Percentiles rank a stretch among this genome's conserved stretches.
These are phyloP conservation scores for Troides aeacus DNA, from an alignment of 2,888 invertebrate species.

Conservation along the genomic window DNA sequence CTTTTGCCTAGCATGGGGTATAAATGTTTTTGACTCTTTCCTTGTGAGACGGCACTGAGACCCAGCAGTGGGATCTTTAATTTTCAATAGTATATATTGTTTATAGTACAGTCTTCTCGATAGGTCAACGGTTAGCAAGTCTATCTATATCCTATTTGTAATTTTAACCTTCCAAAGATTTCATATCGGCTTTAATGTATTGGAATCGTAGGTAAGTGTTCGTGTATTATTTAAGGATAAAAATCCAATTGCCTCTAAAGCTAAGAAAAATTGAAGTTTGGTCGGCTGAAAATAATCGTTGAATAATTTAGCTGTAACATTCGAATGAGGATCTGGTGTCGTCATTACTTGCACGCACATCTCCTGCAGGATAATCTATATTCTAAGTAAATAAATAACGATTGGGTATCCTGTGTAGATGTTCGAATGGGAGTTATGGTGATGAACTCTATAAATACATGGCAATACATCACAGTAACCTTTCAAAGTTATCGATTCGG, in stretches of 20 bases:
- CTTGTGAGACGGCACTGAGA: too few relatives aligned
- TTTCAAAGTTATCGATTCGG: neutral
- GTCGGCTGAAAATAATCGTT: neutral
- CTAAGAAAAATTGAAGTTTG: neutral
- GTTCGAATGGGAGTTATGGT: neutral
- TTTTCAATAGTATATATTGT: too few relatives aligned
- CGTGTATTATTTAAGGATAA: too few relatives aligned
- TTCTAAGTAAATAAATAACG: neutral
- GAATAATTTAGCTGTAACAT: neutral
- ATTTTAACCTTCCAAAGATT: too few relatives aligned
- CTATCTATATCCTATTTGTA: too few relatives aligned
- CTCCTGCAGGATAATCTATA: neutral
- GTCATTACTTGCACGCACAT: constrained; percentile 2
- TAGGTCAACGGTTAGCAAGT: too few relatives aligned
- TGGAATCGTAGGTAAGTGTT: too few relatives aligned
- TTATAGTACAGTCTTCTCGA: too few relatives aligned
- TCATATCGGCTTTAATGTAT: too few relatives aligned
- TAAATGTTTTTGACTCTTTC: too few relatives aligned
- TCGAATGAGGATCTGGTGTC: neutral
- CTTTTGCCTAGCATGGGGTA: too few relatives aligned
- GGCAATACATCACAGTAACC: neutral
- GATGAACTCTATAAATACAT: neutral
- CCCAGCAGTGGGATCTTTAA: too few relatives aligned
- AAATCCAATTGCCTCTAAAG: neutral
- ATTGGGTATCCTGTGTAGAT: neutral